Percentiles rank a stretch among this genome's conserved stretches.
Evolutionary conservation across 2,797 vertebrate genomes (phyloP).

Genomic region (Sebastes kiyomatsui): DNA sequence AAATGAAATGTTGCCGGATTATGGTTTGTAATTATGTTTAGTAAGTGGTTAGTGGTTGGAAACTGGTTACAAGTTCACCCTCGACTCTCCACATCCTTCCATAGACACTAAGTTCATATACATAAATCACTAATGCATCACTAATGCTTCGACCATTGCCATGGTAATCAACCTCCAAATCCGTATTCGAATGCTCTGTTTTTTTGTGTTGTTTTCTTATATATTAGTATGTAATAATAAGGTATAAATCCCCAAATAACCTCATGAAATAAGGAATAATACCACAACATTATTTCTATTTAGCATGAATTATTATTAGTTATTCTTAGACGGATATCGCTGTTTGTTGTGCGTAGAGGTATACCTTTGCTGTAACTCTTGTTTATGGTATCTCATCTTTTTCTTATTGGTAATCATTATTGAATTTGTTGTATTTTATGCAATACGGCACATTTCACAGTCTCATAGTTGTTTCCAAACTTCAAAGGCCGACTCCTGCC

Average conservation of each 20-base stretch:
- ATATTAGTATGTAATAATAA: no score
- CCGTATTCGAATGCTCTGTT: no score
- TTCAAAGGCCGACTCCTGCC: neutral
- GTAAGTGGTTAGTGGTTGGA: neutral
- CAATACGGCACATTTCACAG: neutral
- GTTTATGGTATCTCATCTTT: neutral
- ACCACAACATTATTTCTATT: no score
- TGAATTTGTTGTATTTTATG: neutral
- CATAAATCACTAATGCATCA: no score
- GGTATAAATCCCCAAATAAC: no score
- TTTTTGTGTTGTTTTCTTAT: no score
- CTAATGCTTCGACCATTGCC: neutral
- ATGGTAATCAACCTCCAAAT: no score
- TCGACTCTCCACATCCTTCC: neutral
- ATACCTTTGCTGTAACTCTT: neutral
- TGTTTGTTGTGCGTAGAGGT: no score
- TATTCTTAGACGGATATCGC: no score
- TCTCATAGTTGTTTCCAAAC: neutral
- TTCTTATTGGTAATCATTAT: neutral
- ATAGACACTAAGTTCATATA: neutral
- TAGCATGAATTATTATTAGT: no score
- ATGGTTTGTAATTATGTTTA: neutral
- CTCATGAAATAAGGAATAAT: no score
- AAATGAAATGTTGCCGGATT: neutral
- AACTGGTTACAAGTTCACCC: neutral